Evolutionary conservation across 30 jellyfish, hydroid and myxozoan genomes (phyloP), one percentile per base, ranked within the genome.

Genomic region (Pelagia noctiluca): DNA sequence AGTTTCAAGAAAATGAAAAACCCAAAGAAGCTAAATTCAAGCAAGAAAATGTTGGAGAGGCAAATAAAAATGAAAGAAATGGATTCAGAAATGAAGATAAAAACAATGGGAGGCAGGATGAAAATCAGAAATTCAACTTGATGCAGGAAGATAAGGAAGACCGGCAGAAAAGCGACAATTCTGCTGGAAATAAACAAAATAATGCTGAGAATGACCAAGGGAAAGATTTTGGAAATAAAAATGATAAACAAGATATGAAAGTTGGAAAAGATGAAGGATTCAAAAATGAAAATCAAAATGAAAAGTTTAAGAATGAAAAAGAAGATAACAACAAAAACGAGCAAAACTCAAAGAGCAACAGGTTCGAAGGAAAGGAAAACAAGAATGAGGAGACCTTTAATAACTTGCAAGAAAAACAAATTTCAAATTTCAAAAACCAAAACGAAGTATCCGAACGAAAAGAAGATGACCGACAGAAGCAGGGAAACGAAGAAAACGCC

Each of bases 391-490:
- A n/a, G n/a, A n/a, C n/a, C n/a, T n/a, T n/a, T n/a, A n/a, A 21
- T n/a, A n/a, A n/a, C n/a, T n/a, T n/a, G 25, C 30, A n/a, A 23
- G 84, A 83, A 3, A 52, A 46, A 5, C 54, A 83, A 25, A 30
- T 25, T 46, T 30, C 25, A 42, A 50, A 47, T 46, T 25, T 8
- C 8, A 61, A 75, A 19, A 47, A 13, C 3, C 35, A 50, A 4
- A 25, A 54, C 48, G 34, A 18, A 50, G 35, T 46, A 31, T 42
- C 23, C 34, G 84, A 42, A 10, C 76, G 63, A 35, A 42, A 61
- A 13, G 38, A 75, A 13, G 75, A 75, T 29, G 52, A 77, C 10
- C 82, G 77, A 35, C 42, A 31, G 26, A 66, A 86, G 25, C 78
- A 26, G 3, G 91, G 63, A 18, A 50, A 76, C 36, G 62, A 32